These are phyloP conservation scores for Bos indicus DNA, from an alignment of 2,113 vertebrate species.

Conservation along the genomic window DNA sequence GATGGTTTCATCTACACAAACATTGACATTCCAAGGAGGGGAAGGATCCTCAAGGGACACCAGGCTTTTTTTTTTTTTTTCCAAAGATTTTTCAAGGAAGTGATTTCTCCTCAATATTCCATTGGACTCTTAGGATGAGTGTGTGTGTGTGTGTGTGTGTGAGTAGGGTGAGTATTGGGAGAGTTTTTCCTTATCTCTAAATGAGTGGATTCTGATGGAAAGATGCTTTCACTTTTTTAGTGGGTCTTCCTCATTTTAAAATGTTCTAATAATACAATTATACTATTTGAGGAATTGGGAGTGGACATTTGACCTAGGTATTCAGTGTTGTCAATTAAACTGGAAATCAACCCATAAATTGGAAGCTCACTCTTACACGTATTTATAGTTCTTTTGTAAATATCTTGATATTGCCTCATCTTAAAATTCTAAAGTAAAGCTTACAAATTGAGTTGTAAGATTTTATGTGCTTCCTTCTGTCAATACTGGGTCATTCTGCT, in stretches of 20 bases:
- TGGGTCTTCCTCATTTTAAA: background rate
- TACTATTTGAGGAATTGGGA: background rate
- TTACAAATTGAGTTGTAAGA: background rate
- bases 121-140: background rate
- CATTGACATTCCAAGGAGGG: background rate
- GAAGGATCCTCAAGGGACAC: background rate
- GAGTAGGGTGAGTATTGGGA: background rate
- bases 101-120: conserved; percentile 1
- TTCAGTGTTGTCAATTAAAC: background rate
- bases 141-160: too few species aligned
- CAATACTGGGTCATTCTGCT: background rate
- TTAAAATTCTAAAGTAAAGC: background rate
- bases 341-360: background rate
- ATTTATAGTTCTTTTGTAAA: background rate
- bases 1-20: background rate
- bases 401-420: background rate
- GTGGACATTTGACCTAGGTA: background rate
- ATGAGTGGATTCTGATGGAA: background rate
- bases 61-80: background rate
- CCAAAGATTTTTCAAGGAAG: conserved; percentile 38
- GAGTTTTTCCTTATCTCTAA: background rate
- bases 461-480: background rate
- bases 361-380: background rate
- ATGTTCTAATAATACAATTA: background rate
- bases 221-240: background rate